Percentiles rank a stretch among this genome's conserved stretches.
phyloP scores from a whole-genome alignment of 92 coral and sea anemone genomes.

The Porites cylindrica region DNA sequence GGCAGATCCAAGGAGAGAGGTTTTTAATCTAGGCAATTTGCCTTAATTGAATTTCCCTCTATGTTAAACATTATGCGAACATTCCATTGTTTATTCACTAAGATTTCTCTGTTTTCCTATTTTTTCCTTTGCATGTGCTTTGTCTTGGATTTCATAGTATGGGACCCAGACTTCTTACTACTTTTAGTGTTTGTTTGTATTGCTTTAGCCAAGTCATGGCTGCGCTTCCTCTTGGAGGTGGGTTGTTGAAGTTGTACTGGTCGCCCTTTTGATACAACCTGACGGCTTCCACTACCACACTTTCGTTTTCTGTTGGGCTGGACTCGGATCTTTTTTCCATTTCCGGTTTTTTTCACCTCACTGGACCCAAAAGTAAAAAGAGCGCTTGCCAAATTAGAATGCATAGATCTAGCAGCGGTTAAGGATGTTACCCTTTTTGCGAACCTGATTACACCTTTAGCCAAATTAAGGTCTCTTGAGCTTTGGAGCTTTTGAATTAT shows the following conservation, averaged over 20 bases:
- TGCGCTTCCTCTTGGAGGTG: conserved; percentile 60
- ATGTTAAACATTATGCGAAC: conserved; percentile 22
- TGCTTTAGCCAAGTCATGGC: conserved; percentile 61
- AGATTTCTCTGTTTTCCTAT: conserved; percentile 11
- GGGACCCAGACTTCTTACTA: conserved; percentile 56
- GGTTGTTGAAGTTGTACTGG: conserved; percentile 39
- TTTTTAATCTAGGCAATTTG: conserved; percentile 19
- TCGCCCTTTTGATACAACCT: conserved; percentile 60
- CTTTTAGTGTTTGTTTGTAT: conserved; percentile 45
- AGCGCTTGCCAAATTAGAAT: conserved; percentile 61
- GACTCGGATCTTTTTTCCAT: conserved; percentile 51
- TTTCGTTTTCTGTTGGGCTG: conserved; percentile 72
- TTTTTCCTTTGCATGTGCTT: conserved; percentile 51
- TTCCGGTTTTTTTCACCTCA: conserved; percentile 41
- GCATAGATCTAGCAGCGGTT: conserved; percentile 42
- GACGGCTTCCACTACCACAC: conserved; percentile 64
- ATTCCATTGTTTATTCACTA: conserved; percentile 21
- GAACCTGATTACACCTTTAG: conserved; percentile 56
- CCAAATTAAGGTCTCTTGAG: conserved; percentile 62
- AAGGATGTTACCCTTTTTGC: conserved; percentile 55
- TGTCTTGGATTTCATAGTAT: conserved; percentile 65
- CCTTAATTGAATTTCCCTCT: conserved; percentile 18
- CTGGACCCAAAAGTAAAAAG: conserved; percentile 67
- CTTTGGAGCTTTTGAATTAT: conserved; percentile 63
- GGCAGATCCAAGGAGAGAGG: conserved; percentile 22